Evolutionary conservation across 2,113 vertebrate genomes (phyloP).

Genomic region (Osmerus mordax): DNA sequence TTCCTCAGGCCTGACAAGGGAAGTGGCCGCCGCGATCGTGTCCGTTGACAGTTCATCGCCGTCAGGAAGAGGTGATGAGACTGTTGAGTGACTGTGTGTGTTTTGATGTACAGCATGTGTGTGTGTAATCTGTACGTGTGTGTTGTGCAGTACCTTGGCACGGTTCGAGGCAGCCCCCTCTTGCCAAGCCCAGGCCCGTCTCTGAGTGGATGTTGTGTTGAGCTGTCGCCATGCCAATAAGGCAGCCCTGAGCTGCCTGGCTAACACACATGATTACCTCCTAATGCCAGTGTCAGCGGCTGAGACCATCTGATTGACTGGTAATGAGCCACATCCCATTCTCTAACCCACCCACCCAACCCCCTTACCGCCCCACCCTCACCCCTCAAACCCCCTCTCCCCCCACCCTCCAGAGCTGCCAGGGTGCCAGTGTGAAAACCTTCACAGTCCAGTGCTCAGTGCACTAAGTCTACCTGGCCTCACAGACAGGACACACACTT

Average conservation of each 20-base stretch:
- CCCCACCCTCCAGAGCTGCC: no score
- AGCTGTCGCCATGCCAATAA: conserved; percentile 38
- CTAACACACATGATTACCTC: conserved; percentile 58
- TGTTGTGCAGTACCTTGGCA: conserved; percentile 19
- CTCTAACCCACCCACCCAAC: conserved; percentile 17
- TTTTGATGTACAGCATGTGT: neutral
- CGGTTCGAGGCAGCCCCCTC: neutral
- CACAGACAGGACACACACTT: no score
- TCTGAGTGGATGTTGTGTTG: conserved; percentile 38
- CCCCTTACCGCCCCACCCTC: neutral
- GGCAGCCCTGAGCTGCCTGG: conserved; percentile 35
- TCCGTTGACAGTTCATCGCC: conserved; percentile 41
- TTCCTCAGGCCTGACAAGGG: conserved; percentile 25
- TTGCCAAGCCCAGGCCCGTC: conserved; percentile 23
- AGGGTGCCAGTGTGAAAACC: no score
- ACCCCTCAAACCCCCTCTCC: no score
- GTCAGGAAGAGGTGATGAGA: conserved; percentile 5
- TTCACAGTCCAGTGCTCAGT: no score
- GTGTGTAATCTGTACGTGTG: neutral
- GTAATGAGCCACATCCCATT: conserved; percentile 62
- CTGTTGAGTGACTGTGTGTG: conserved; percentile 12
- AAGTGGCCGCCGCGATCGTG: neutral
- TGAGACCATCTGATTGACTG: conserved; percentile 57
- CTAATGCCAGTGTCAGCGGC: conserved; percentile 56
- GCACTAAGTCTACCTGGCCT: no score